These are phyloP conservation scores for Psephotus haematonotus DNA, from an alignment of 2,113 vertebrate species.

Conservation along the genomic window DNA sequence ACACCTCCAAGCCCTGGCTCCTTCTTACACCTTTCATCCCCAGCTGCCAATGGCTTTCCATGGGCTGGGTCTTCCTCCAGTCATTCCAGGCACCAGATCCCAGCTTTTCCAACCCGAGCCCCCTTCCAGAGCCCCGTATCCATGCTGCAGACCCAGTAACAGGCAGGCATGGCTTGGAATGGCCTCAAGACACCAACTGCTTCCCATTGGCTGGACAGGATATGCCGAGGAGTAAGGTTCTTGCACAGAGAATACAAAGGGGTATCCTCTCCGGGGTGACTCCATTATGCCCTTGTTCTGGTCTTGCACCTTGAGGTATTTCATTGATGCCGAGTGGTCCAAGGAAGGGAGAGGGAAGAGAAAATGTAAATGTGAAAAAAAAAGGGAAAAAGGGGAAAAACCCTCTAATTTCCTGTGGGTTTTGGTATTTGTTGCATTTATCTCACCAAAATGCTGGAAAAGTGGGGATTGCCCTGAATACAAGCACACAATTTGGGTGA, in stretches of 20 bases:
- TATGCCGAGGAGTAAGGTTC: background rate
- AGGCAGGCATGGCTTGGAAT: background rate
- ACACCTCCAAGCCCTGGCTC: background rate
- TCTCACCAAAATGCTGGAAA: background rate
- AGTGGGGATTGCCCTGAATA: fast-evolving
- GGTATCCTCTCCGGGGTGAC: background rate
- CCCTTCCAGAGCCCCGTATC: background rate
- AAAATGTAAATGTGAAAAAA: background rate
- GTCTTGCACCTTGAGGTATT: background rate
- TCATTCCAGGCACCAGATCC: background rate
- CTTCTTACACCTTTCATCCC: background rate
- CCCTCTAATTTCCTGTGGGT: background rate
- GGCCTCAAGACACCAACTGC: background rate
- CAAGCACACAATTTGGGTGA: background rate
- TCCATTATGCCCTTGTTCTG: background rate
- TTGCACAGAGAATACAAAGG: background rate
- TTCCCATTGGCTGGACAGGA: background rate
- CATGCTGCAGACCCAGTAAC: background rate
- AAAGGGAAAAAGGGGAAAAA: background rate
- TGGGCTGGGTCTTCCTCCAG: background rate
- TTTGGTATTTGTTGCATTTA: background rate
- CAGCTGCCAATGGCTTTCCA: background rate
- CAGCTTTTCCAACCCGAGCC: background rate
- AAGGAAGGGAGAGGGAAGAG: background rate
- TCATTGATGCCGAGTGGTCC: background rate